Base-by-base conservation (phyloP, 35 echinoderm and acorn worm species). In the Hemicentrotus pulcherrimus region DNA sequence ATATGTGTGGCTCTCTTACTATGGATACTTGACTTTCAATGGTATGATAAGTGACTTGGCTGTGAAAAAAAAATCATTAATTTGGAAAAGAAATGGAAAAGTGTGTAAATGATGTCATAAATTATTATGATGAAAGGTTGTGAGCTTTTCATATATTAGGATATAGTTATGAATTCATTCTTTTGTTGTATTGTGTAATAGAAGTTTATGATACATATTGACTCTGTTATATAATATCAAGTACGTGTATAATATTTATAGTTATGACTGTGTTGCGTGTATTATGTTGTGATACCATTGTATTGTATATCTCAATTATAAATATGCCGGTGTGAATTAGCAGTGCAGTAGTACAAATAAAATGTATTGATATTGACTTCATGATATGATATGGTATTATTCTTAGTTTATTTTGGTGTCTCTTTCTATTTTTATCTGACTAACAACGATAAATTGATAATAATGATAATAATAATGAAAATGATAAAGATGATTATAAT, bases 341-440 rank as follows among this genome's bases (percentile, higher is more conserved):
- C 65, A 78, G 65, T 78, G 65, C 22, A n/a, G 65, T 78, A 78
- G 65, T 78, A 78, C 19, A 78, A 78, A 78, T 78, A n/a, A 78
- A 78, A 78, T 78, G 65, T 78, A 78, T 78, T 8, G 19, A 28
- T 22, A 28, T 78, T 22, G 22, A 78, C 65, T 78, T n/a, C 22
- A 28, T 78, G 65, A 6, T 28, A 55, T 55, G 50, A 55, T 11
- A 13, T 10, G 18, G 65, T 78, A 4, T 78, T 78, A 78, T 15
- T 78, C 65, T 78, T 22, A 4, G 22, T 28, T 78, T 0, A 78
- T 78, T 78, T 78, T 3, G 65, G 0, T n/a, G 65, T 78, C 50
- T 70, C 61, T 70, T 70, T 70, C 61, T 59, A 59, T 14, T 59
- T 59, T 59, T 59, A 59, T 41, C 35, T 41, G 35, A 1, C 3